Conservation (phyloP, 2,888 invertebrate species). For the Furcula furcula region DNA sequence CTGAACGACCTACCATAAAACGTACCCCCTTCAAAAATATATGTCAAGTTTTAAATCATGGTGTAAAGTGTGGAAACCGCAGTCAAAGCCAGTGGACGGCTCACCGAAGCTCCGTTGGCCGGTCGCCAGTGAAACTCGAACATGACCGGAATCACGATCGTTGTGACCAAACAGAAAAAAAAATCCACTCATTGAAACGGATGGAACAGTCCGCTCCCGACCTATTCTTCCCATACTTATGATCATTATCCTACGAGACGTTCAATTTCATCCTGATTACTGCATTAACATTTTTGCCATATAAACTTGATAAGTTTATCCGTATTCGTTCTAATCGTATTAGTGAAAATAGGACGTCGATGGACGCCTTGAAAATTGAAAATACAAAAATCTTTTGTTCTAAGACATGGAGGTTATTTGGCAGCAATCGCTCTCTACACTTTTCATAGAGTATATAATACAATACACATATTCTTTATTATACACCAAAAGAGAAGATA, state of each 20-base stretch:
- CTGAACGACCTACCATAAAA: no score
- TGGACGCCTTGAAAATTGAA: no score
- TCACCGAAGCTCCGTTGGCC: constrained; percentile 35
- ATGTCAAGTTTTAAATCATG: no score
- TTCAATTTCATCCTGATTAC: constrained; percentile 23
- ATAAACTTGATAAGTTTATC: constrained; percentile 15
- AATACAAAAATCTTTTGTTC: no score
- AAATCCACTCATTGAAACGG: constrained; percentile 34
- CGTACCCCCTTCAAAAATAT: no score
- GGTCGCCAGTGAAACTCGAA: constrained; percentile 33
- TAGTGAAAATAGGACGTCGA: no score
- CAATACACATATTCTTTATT: no score
- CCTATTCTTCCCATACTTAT: constrained; percentile 15
- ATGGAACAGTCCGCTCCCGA: constrained; percentile 19
- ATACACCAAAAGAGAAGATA: no score
- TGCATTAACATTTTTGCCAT: constrained; percentile 29
- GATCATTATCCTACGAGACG: constrained; percentile 6
- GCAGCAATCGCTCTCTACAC: no score
- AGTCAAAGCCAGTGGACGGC: constrained; percentile 20
- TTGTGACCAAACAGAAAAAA: constrained; percentile 30
- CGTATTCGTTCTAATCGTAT: constrained; percentile 3
- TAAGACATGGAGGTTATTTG: background rate
- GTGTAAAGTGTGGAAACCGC: constrained; percentile 10
- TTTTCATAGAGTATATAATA: no score
- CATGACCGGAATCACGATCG: constrained; percentile 35